phyloP scores from a whole-genome alignment of 2,113 vertebrate genomes.

The Thalassoma bifasciatum region DNA sequence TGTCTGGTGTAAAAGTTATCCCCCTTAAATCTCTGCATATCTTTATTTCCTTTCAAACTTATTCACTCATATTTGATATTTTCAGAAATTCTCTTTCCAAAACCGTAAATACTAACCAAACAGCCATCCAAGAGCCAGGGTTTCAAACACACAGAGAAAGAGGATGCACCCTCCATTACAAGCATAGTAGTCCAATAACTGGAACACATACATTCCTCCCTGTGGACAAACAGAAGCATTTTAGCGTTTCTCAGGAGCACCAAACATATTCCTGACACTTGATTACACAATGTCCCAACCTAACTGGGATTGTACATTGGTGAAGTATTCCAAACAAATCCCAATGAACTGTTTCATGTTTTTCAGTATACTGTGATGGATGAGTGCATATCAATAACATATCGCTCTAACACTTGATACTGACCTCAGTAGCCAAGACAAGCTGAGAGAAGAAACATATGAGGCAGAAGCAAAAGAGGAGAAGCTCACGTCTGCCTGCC shows the following conservation, averaged over 20 bases:
- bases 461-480: conserved; percentile 79
- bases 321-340: no score
- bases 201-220: conserved; percentile 84
- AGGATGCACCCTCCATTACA: conserved; percentile 82
- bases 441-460: conserved; percentile 78
- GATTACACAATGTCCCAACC: no score
- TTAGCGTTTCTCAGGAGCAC: not conserved
- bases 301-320: no score
- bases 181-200: conserved; percentile 84
- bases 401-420: not conserved
- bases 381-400: not conserved
- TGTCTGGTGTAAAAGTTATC: no score
- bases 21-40: not conserved
- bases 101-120: conserved; percentile 72
- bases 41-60: not conserved
- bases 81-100: not conserved
- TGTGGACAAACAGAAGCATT: conserved; percentile 33
- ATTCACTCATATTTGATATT: not conserved
- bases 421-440: conserved; percentile 81
- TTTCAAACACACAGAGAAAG: conserved; percentile 78
- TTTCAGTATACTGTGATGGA: no score
- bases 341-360: no score
- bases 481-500: conserved; percentile 64
- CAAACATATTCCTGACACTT: no score
- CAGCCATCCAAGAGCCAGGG: conserved; percentile 77